Evolutionary conservation across 2,888 invertebrate genomes (phyloP).

Genomic region (Drosophila robusta): DNA sequence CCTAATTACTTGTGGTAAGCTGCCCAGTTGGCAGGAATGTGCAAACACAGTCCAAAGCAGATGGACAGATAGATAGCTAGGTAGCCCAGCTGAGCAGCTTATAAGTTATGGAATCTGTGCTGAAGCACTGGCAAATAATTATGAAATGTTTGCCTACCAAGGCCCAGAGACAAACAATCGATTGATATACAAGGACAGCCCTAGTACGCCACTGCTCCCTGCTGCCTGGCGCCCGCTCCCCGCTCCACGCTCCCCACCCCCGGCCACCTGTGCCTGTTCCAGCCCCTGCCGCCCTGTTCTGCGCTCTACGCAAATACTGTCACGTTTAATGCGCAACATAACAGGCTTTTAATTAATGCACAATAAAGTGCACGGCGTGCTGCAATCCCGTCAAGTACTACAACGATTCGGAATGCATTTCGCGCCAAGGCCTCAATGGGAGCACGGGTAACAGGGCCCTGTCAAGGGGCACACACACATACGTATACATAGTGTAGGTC

Average conservation of each 20-base stretch:
- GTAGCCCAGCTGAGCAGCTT: slow-evolving; percentile 8
- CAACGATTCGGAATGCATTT: slow-evolving; percentile 65
- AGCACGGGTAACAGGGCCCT: slow-evolving; percentile 10
- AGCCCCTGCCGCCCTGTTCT: no score
- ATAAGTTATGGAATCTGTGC: slow-evolving; percentile 74
- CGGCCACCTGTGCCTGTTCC: neutral
- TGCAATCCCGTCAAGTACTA: slow-evolving; percentile 55
- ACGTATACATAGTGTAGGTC: slow-evolving; percentile 63
- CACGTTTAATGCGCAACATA: slow-evolving; percentile 70
- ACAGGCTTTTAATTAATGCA: slow-evolving; percentile 80
- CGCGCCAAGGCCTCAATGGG: slow-evolving; percentile 51
- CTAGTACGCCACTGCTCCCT: neutral
- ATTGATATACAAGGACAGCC: slow-evolving; percentile 74
- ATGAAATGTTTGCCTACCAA: slow-evolving; percentile 63
- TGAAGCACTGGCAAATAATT: slow-evolving; percentile 72
- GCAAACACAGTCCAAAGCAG: slow-evolving; percentile 46
- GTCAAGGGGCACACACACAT: slow-evolving; percentile 24
- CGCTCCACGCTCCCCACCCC: neutral
- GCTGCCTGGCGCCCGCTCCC: no score
- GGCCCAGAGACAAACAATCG: slow-evolving; percentile 52
- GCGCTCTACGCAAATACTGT: slow-evolving; percentile 30
- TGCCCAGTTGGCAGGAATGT: slow-evolving; percentile 57
- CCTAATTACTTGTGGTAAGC: slow-evolving; percentile 80
- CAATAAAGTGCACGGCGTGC: slow-evolving; percentile 57
- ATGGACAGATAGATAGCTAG: slow-evolving; percentile 13